Evolutionary conservation across 2,888 invertebrate genomes (phyloP).

Genomic region (Ormyrus thymus): DNA sequence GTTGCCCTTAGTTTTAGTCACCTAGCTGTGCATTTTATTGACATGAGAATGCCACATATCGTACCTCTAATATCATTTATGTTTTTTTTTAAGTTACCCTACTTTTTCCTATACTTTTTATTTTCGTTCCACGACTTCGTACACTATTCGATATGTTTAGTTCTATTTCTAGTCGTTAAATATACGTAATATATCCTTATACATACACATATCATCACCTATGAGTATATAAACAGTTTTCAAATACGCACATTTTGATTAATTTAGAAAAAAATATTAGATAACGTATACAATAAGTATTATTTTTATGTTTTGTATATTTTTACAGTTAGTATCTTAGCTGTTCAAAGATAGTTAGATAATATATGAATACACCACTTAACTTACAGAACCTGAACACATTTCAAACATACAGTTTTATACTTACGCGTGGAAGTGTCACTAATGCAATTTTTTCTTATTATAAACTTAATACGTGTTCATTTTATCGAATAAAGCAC

Average conservation of each 20-base stretch:
- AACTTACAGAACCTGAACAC: conserved; percentile 20
- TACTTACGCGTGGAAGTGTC: conserved; percentile 16
- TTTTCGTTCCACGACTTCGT: conserved; percentile 14
- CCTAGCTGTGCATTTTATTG: conserved; percentile 73
- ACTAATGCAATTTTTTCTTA: not conserved
- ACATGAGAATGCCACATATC: conserved; percentile 72
- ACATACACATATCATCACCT: not conserved
- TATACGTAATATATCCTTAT: conserved; percentile 30
- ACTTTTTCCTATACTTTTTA: conserved; percentile 50
- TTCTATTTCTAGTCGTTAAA: conserved; percentile 35
- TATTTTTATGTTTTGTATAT: conserved; percentile 37
- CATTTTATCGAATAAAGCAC: too few species aligned
- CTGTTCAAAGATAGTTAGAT: conserved; percentile 36
- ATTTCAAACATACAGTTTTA: not conserved
- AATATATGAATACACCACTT: conserved; percentile 24
- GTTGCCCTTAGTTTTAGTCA: conserved; percentile 71
- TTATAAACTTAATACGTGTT: too few species aligned
- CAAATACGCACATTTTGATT: conserved; percentile 30
- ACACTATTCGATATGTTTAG: conserved; percentile 7
- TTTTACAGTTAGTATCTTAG: conserved; percentile 40
- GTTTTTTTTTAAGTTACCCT: conserved; percentile 51
- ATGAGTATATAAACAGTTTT: conserved; percentile 22
- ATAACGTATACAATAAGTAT: conserved; percentile 34
- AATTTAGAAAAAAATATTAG: too few species aligned
- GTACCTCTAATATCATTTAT: conserved; percentile 45